Percentiles rank a stretch among this genome's conserved stretches.
These are phyloP conservation scores for Steinernema feltiae DNA, from an alignment of 1,140 invertebrate species.

Conservation along the genomic window DNA sequence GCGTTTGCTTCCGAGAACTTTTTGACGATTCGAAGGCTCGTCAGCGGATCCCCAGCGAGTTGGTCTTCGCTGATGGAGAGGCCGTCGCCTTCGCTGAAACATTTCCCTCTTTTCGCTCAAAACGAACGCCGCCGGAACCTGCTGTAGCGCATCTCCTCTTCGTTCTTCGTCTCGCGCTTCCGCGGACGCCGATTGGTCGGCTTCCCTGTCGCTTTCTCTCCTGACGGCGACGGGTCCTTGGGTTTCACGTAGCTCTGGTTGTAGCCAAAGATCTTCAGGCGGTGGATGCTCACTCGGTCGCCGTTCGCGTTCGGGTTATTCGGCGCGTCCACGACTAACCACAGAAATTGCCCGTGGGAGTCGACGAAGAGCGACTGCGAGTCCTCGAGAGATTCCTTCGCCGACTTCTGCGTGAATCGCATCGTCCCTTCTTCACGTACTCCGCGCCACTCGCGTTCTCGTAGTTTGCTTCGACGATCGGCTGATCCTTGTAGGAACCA, in stretches of 20 bases:
- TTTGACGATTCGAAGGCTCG: background rate
- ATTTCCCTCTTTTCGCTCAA: background rate
- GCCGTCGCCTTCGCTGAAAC: background rate
- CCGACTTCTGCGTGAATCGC: background rate
- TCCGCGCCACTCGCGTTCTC: background rate
- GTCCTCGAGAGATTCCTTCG: background rate
- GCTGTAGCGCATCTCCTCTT: background rate
- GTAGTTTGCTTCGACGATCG: background rate
- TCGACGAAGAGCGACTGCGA: background rate
- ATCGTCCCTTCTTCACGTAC: background rate
- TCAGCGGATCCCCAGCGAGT: background rate
- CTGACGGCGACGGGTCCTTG: background rate
- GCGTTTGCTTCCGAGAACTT: conserved; percentile 1
- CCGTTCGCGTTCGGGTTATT: background rate
- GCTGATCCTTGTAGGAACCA: background rate
- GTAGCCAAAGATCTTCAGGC: background rate
- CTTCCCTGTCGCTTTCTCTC: background rate
- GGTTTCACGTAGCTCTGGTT: background rate
- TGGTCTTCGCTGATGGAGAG: background rate
- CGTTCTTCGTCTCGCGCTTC: background rate
- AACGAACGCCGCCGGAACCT: background rate
- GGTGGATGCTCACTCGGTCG: background rate
- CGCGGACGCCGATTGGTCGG: background rate
- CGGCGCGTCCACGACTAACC: background rate
- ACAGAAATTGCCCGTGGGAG: background rate